Evolutionary conservation across 92 coral and sea anemone genomes (phyloP), one percentile per base, ranked within the genome.

Genomic region (Palythoa grandis): DNA sequence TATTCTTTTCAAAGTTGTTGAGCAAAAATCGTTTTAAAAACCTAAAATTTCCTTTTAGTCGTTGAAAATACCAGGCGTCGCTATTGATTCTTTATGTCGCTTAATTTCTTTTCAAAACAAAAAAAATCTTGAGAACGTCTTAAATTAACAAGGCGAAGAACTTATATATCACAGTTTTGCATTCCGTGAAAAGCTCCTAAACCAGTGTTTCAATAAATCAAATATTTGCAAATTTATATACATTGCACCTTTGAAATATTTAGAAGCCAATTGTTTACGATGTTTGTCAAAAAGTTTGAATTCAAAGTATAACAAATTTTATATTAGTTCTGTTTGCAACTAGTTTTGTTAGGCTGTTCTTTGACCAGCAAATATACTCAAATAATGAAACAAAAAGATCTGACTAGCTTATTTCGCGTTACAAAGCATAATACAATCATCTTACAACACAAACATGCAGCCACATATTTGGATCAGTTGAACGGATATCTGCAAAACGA

Each of bases 151-250:
- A 67, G 37, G 37, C 20, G 5, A 12, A 22, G 3, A 23, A 19
- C 11, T 12, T 63, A 23, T 7, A 67, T 5, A 5, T 11, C 16
- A 22, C 14, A 13, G 47, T 69, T 69, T 25, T 35, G 2, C 39
- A 29, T 69, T 25, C 19, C 74, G 37, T 69, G n/a, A 69, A 69
- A 14, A 15, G 10, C n/a, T 25, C 14, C 74, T 29, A 29, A 25
- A 11, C 6, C 40, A 4, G 22, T 63, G 11, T 43, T 43, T 63
- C 74, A 69, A 37, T 37, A 25, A 69, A 69, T 25, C 74, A 25
- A 76, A 76, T 54, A 76, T 54, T 75, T 75, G 39, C 52, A 29
- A 53, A 16, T 24, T 22, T 53, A 39, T 52, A 54, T n/a, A 54
- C 38, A 9, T 75, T 23, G 22, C 5, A 40, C 14, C 37, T 75